Evolutionary conservation across 2,888 invertebrate genomes (phyloP).

Genomic region (Cantharis flavilabris): DNA sequence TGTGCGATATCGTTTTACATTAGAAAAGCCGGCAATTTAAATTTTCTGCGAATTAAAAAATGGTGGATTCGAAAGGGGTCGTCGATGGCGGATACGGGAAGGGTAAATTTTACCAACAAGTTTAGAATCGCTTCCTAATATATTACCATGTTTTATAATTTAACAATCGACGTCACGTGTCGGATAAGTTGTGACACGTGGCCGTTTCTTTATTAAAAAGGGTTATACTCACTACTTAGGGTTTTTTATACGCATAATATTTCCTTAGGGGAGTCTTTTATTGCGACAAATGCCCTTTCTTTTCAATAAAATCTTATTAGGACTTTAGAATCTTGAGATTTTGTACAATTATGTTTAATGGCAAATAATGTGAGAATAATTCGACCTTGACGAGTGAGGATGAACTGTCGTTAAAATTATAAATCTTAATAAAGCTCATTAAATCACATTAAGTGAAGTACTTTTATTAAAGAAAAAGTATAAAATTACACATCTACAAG

Average conservation of each 20-base stretch:
- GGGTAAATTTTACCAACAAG: constrained; percentile 21
- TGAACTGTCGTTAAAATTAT: neutral
- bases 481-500: constrained; percentile 39
- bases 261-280: constrained; percentile 47
- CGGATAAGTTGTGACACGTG: constrained; percentile 47
- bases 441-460: constrained; percentile 35
- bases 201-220: constrained; percentile 52
- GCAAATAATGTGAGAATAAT: neutral
- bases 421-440: constrained; percentile 20
- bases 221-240: constrained; percentile 50
- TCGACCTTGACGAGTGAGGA: constrained; percentile 1
- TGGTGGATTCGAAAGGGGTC: constrained; percentile 5
- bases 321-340: neutral
- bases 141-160: constrained; percentile 47
- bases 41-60: constrained; percentile 3
- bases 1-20: constrained; percentile 17
- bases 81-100: constrained; percentile 8
- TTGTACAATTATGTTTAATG: neutral
- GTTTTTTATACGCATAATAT: constrained; percentile 49
- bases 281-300: constrained; percentile 41
- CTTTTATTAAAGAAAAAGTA: constrained; percentile 34
- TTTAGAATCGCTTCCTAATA: constrained; percentile 24
- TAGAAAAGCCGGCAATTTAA: constrained; percentile 13
- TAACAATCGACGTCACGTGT: constrained; percentile 51
- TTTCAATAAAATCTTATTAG: constrained; percentile 39